phyloP scores from a whole-genome alignment of 2,888 invertebrate species.

The Latrodectus elegans region DNA sequence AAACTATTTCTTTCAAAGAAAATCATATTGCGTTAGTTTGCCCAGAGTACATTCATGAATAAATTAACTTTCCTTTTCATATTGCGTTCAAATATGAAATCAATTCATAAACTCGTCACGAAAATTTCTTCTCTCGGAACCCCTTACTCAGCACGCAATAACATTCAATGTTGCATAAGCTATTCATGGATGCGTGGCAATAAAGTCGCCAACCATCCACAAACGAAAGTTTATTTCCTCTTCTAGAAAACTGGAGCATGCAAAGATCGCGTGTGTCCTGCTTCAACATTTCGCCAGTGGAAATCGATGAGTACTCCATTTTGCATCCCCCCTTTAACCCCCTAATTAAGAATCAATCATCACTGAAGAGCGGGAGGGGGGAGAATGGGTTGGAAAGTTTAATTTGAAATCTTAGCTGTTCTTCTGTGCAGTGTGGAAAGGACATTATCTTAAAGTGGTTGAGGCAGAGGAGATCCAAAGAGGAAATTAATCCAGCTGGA shows the following conservation, averaged over 20 bases:
- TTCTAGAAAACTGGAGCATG: slow-evolving; percentile 17
- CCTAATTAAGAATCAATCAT: slow-evolving; percentile 61
- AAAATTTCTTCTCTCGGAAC: too few species aligned
- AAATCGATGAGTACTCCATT: slow-evolving; percentile 39
- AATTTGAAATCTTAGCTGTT: slow-evolving; percentile 28
- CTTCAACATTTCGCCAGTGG: slow-evolving; percentile 9
- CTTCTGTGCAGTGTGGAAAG: neutral
- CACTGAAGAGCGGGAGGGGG: neutral
- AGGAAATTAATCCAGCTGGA: slow-evolving; percentile 47
- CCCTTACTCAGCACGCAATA: too few species aligned
- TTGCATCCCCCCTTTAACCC: slow-evolving; percentile 1
- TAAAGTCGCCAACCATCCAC: slow-evolving; percentile 19
- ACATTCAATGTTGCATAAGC: neutral
- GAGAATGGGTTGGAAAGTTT: slow-evolving; percentile 29
- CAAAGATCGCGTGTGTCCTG: slow-evolving; percentile 29
- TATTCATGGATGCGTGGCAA: neutral
- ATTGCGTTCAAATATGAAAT: too few species aligned
- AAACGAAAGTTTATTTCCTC: slow-evolving; percentile 16
- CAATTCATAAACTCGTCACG: too few species aligned
- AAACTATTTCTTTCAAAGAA: too few species aligned
- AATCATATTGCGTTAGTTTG: too few species aligned
- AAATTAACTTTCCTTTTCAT: too few species aligned
- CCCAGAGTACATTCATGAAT: too few species aligned
- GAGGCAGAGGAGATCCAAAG: slow-evolving; percentile 8
- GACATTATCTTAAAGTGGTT: slow-evolving; percentile 34